Evolutionary conservation across 2,113 vertebrate species (phyloP).

Genomic region (Tinamus guttatus): DNA sequence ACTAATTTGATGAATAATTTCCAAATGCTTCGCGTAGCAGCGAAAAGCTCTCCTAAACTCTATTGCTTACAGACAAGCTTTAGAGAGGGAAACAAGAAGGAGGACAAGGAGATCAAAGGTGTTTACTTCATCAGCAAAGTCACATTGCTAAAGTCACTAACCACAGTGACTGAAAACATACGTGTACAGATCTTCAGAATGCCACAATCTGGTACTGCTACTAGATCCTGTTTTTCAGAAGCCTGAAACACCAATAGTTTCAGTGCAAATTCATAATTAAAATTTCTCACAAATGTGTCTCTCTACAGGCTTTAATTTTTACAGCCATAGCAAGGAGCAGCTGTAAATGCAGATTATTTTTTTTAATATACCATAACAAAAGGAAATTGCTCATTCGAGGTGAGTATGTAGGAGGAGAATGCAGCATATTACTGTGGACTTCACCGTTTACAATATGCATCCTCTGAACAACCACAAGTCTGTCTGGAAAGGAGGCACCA

Average conservation of each 20-base stretch:
- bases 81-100: conserved; percentile 7
- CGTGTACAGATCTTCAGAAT: conserved; percentile 20
- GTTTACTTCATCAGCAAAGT: conserved; percentile 53
- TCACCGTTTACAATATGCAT: background rate
- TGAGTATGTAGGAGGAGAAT: background rate
- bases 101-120: conserved; percentile 16
- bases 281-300: background rate
- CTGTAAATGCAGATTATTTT: background rate
- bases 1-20: background rate
- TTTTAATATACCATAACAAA: background rate
- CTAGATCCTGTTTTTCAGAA: conserved; percentile 35
- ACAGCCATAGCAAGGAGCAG: background rate
- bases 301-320: background rate
- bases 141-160: conserved; percentile 47
- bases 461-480: background rate
- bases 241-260: background rate
- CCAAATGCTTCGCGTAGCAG: background rate
- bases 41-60: background rate
- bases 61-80: background rate
- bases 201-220: conserved; percentile 50
- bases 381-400: background rate
- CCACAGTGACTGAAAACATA: conserved; percentile 59
- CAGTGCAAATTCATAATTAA: background rate
- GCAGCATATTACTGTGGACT: background rate
- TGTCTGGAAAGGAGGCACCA: background rate